These are phyloP conservation scores for Dermatemys mawii DNA, from an alignment of 2,113 vertebrate species.

Conservation along the genomic window DNA sequence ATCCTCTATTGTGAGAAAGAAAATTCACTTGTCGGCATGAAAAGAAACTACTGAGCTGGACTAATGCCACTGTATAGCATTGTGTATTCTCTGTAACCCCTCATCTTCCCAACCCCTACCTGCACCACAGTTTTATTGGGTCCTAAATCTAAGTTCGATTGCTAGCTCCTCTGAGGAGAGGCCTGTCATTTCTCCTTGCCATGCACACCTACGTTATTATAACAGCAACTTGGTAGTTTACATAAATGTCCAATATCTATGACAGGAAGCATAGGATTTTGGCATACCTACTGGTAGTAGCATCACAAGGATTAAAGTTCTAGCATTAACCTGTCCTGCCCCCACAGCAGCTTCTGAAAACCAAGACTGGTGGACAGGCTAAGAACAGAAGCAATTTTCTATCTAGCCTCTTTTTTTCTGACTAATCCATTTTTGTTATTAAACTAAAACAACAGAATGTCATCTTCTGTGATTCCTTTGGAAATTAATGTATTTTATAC, in stretches of 20 bases:
- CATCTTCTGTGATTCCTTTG: slow-evolving; percentile 32
- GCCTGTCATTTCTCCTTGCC: background rate
- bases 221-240: background rate
- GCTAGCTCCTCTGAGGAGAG: background rate
- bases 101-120: background rate
- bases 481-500: slow-evolving; percentile 40
- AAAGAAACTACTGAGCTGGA: background rate
- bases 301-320: background rate
- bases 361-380: background rate
- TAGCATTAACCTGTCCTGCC: background rate
- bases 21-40: background rate
- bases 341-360: background rate
- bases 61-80: background rate
- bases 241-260: background rate
- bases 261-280: background rate
- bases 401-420: background rate
- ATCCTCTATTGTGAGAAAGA: background rate
- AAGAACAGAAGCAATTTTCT: background rate
- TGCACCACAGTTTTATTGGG: slow-evolving; percentile 19
- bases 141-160: background rate
- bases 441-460: background rate
- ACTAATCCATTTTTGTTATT: background rate
- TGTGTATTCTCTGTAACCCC: background rate
- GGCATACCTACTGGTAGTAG: background rate
- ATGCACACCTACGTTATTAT: background rate